These are phyloP conservation scores for Steatocranus sp. DNA, from an alignment of 2,797 vertebrate species.

Conservation along the genomic window DNA sequence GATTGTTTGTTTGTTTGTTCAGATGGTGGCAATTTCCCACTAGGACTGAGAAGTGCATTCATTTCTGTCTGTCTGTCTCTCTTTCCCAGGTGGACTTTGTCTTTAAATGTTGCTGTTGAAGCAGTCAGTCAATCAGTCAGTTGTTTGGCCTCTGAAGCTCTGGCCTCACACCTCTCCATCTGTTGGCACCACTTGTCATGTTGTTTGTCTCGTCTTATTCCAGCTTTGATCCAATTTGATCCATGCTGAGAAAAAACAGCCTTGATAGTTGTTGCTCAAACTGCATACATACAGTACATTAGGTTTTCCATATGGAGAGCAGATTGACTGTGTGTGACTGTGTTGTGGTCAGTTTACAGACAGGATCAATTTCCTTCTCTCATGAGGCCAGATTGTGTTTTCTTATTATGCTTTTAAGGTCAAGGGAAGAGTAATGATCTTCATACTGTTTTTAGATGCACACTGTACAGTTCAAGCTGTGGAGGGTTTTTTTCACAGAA, in stretches of 20 bases:
- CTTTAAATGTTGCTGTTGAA: background rate
- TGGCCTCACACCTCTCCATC: conserved; percentile 48
- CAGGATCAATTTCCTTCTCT: background rate
- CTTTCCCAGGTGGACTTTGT: conserved; percentile 18
- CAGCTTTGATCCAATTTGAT: conserved; percentile 33
- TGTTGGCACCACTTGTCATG: conserved; percentile 28
- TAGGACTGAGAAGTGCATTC: conserved; percentile 45
- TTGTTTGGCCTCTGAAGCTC: background rate
- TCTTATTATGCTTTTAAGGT: background rate
- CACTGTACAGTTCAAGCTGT: background rate
- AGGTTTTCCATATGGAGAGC: conserved; percentile 28
- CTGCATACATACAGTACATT: conserved; percentile 9
- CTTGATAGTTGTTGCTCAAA: conserved; percentile 3
- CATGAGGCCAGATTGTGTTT: background rate
- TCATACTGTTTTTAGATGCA: background rate
- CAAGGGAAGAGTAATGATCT: background rate
- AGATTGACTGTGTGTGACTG: conserved; percentile 7
- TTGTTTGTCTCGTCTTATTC: conserved; percentile 6
- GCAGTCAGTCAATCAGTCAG: background rate
- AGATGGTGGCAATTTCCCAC: conserved; percentile 63
- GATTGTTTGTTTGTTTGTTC: conserved; percentile 71
- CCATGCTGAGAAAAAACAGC: background rate
- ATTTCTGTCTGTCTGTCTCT: conserved; percentile 7
- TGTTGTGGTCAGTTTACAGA: conserved; percentile 1
- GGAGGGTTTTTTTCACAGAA: background rate